Percentiles rank a stretch among this genome's conserved stretches.
phyloP scores from a whole-genome alignment of 2,113 vertebrate species.

The Bombycilla garrulus region DNA sequence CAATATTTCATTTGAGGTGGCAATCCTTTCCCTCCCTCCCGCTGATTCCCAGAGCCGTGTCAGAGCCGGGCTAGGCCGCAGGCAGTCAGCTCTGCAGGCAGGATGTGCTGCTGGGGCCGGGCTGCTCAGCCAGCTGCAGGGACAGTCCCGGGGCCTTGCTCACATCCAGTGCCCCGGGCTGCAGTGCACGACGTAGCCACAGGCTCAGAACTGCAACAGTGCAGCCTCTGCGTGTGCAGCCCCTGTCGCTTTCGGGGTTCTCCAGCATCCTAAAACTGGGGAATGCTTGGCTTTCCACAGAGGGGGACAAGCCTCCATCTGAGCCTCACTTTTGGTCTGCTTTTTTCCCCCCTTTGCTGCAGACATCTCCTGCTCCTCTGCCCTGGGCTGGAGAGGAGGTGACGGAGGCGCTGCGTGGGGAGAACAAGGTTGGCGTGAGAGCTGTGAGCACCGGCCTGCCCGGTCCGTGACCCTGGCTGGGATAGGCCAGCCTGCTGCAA shows the following conservation, averaged over 20 bases:
- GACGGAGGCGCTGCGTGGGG: background rate
- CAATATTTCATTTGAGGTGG: background rate
- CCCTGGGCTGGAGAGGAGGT: background rate
- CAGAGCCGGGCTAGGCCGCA: fast-evolving
- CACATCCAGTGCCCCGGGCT: background rate
- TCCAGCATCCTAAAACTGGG: background rate
- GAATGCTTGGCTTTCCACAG: background rate
- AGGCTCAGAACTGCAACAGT: background rate
- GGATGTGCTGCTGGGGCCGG: background rate
- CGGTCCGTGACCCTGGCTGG: background rate
- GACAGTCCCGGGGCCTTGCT: background rate
- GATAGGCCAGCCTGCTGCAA: background rate
- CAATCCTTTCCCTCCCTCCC: background rate
- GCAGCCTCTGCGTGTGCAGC: background rate
- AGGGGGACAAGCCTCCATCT: background rate
- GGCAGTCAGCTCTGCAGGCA: background rate
- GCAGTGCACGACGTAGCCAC: background rate
- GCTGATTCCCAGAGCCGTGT: background rate
- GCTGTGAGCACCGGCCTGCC: background rate
- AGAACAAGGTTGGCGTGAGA: background rate
- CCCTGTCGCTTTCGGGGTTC: fast-evolving
- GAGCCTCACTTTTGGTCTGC: background rate
- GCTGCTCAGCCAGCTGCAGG: background rate
- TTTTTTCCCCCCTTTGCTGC: background rate
- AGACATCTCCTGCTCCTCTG: background rate